Percentiles rank a stretch among this genome's conserved stretches.
These are phyloP conservation scores for Pheosia tremula DNA, from an alignment of 2,888 invertebrate genomes.

Conservation along the genomic window DNA sequence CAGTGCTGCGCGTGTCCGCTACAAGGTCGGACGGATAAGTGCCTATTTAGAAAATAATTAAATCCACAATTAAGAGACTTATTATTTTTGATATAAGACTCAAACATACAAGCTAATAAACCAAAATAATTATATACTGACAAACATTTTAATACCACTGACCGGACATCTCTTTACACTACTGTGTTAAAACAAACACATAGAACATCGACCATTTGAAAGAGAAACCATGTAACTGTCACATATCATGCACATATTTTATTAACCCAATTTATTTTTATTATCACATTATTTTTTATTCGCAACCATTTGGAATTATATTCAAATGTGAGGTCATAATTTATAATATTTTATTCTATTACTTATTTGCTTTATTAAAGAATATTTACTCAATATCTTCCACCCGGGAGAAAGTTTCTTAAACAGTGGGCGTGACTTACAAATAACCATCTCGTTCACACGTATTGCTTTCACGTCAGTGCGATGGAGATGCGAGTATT, in stretches of 20 bases:
- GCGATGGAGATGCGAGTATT: conserved; percentile 42
- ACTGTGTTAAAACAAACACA: conserved; percentile 12
- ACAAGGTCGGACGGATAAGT: no score
- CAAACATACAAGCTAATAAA: no score
- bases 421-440: conserved; percentile 35
- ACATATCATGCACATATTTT: conserved; percentile 28
- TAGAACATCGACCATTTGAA: conserved; percentile 25
- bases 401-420: conserved; percentile 36
- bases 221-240: conserved; percentile 27
- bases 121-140: no score
- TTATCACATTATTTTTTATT: conserved; percentile 43
- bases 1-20: no score
- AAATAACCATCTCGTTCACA: conserved; percentile 35
- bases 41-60: no score
- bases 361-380: conserved; percentile 14
- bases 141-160: no score
- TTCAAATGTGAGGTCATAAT: conserved; percentile 38
- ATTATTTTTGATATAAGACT: no score
- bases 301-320: conserved; percentile 43
- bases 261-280: conserved; percentile 42
- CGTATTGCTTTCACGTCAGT: conserved; percentile 3
- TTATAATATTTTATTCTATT: conserved; percentile 43
- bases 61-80: no score
- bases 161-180: not conserved
- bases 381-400: conserved; percentile 28